A percentile compares a stretch with the other conserved stretches of the same genome.
Conservation (phyloP, 1,140 invertebrate species). For the Philopotamus ludificatus region DNA sequence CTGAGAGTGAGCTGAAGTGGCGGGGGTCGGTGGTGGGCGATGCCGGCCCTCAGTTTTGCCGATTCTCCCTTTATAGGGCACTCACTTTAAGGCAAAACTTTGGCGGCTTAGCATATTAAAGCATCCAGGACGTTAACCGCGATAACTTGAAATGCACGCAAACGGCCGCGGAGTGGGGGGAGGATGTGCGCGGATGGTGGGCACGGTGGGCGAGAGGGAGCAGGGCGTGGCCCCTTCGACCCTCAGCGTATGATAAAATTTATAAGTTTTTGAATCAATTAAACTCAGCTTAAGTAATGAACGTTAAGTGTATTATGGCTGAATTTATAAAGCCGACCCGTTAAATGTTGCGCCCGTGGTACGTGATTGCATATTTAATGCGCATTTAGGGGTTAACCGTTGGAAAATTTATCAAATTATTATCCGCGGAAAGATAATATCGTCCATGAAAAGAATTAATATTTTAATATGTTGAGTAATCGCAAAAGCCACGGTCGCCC, state of each 20-base stretch:
- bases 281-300: background rate
- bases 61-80: conserved; percentile 23
- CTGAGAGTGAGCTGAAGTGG: background rate
- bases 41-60: conserved; percentile 8
- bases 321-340: background rate
- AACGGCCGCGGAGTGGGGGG: background rate
- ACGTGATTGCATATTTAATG: background rate
- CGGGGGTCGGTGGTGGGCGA: conserved; percentile 10
- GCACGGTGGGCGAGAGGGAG: background rate
- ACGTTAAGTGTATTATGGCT: background rate
- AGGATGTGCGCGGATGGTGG: too few species aligned
- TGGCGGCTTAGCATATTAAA: conserved; percentile 24
- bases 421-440: too few species aligned
- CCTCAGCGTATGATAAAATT: background rate
- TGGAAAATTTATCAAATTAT: too few species aligned
- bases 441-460: too few species aligned
- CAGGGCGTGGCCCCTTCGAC: background rate
- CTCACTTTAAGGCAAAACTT: conserved; percentile 24
- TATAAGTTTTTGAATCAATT: conserved; percentile 14
- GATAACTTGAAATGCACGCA: conserved; percentile 25
- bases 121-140: conserved; percentile 18
- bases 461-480: too few species aligned
- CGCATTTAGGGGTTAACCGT: too few species aligned
- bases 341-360: background rate
- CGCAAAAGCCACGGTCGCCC: too few species aligned